Base-by-base conservation (phyloP, 1,140 invertebrate genomes). In the Mesaphorura yosii region DNA sequence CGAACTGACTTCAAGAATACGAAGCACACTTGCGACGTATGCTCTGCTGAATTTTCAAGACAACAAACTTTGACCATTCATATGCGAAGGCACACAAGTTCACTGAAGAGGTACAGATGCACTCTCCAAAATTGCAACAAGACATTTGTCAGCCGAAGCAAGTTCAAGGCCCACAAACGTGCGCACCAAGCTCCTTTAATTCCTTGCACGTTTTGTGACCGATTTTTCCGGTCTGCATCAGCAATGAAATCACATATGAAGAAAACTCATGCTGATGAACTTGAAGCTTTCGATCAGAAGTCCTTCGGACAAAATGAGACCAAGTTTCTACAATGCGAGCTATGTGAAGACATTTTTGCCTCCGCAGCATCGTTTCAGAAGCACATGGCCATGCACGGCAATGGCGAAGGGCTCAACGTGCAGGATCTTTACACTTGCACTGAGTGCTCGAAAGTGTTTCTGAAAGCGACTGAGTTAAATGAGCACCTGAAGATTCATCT, bases 21-120 rank as follows among this genome's bases (percentile, higher is more conserved):
- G 53, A 76, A 75, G 1, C 73, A 76, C 59, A 69, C 71, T 2
- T 78, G 77, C 66, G 71, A 76, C 42, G 68, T 75, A 0, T 78
- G 76, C 60, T 69, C 70, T n/a, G 41, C 51, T 7, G 31, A 34
- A 0, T 59, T 59, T 47, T 17, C 22, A 4, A 17, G 37, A 2
- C 37, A 44, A 34, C 48, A 29, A 2, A 23, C 47, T 25, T 46
- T 55, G 10, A 52, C 51, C n/a, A 22, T 38, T 17, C 57, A 59
- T 38, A 23, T 51, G 40, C 2, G 51, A 41, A 12, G 22, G 48
- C 52, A 2, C 39, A 54, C 22, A 44, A 42, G 5, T 17, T 38
- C 20, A 40, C 19, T 7, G 25, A 14, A 20, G 4, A 19, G 4
- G 22, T 19, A 23, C 5, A 7, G 26, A 4, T 26, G 15, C 27